These are phyloP conservation scores for Pristionchus fissidentatus DNA, from an alignment of 2,888 invertebrate species.

Conservation along the genomic window DNA sequence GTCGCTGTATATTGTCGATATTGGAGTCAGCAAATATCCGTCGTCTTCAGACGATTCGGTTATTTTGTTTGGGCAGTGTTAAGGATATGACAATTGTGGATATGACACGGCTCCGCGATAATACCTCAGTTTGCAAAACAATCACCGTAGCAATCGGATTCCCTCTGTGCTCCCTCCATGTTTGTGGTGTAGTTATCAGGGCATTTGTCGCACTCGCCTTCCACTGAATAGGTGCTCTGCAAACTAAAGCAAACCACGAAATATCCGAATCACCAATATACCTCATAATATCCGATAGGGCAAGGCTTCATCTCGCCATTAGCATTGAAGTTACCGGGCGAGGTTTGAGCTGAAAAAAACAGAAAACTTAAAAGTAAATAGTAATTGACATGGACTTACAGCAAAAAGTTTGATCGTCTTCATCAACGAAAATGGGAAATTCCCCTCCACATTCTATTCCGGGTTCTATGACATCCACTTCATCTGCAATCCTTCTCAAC, in stretches of 20 bases:
- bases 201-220: not conserved
- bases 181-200: conserved; percentile 10
- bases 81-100: not conserved
- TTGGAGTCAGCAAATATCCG: too few species aligned
- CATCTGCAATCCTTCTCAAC: too few species aligned
- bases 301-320: not conserved
- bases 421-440: not conserved
- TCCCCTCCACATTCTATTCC: not conserved
- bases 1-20: too few species aligned
- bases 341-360: not conserved
- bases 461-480: not conserved
- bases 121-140: too few species aligned
- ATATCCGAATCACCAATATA: not conserved
- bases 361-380: not conserved
- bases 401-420: not conserved
- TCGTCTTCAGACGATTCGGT: not conserved
- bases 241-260: not conserved
- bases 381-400: not conserved
- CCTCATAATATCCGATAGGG: not conserved
- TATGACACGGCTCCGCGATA: too few species aligned
- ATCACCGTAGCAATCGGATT: not conserved
- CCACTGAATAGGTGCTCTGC: not conserved
- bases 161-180: not conserved
- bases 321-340: not conserved
- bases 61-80: not conserved